These are phyloP conservation scores for Oscheius sp. DNA, from an alignment of 2,888 invertebrate genomes.

Conservation along the genomic window DNA sequence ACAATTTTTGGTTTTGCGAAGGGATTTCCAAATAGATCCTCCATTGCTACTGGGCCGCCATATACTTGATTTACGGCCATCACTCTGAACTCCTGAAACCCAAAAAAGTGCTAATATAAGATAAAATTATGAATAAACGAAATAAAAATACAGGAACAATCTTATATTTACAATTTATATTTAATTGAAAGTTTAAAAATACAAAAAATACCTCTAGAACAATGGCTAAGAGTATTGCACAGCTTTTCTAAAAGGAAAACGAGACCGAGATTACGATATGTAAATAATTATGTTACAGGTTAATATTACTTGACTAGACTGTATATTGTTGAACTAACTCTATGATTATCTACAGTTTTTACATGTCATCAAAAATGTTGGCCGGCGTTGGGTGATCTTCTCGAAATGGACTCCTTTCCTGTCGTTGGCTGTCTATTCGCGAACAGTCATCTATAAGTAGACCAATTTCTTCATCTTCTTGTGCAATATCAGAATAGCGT, in stretches of 20 bases:
- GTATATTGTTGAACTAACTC: too few species aligned
- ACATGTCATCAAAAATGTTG: conserved; percentile 58
- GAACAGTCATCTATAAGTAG: conserved; percentile 1
- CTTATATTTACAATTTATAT: too few species aligned
- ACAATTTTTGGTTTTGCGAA: conserved; percentile 43
- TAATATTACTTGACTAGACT: too few species aligned
- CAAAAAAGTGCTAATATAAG: neutral
- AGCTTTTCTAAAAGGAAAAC: too few species aligned
- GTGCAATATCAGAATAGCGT: conserved; percentile 19
- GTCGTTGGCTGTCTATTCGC: conserved; percentile 1
- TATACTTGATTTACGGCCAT: neutral
- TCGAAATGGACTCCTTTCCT: conserved; percentile 25
- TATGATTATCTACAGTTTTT: too few species aligned
- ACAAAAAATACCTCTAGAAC: too few species aligned
- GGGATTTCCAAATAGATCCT: conserved; percentile 58
- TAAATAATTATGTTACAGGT: too few species aligned
- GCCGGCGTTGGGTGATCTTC: conserved; percentile 49
- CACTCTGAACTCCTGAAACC: too few species aligned
- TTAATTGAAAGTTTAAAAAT: too few species aligned
- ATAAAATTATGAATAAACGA: neutral
- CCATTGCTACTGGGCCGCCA: conserved; percentile 35
- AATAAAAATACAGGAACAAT: too few species aligned
- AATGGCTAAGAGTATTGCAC: too few species aligned
- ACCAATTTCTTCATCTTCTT: conserved; percentile 7
- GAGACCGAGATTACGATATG: too few species aligned